Evolutionary conservation across 2,888 invertebrate genomes (phyloP).

Genomic region (Patella depressa): DNA sequence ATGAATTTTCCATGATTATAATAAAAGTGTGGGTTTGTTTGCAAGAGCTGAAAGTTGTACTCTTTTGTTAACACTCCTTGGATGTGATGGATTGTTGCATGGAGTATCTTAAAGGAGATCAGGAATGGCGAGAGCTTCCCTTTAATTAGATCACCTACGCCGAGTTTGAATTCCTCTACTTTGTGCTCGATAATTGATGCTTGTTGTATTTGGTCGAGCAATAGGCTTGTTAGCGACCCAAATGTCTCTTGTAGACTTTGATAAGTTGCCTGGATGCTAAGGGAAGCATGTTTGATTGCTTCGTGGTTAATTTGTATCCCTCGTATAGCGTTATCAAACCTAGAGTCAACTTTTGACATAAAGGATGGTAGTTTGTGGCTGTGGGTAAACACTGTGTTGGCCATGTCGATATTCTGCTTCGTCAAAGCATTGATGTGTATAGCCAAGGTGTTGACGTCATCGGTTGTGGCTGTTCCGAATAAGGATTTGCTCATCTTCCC

Average conservation of each 20-base stretch:
- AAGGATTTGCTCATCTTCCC: background rate
- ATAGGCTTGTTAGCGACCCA: too few relatives aligned
- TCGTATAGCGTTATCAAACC: background rate
- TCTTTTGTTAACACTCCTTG: background rate
- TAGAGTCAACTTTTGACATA: background rate
- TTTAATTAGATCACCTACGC: background rate
- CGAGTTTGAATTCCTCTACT: too few relatives aligned
- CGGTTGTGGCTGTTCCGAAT: slow-evolving; percentile 9
- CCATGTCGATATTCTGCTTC: background rate
- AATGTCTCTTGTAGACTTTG: too few relatives aligned
- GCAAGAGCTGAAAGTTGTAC: background rate
- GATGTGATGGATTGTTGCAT: background rate
- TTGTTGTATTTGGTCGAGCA: too few relatives aligned
- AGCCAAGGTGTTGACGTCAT: slow-evolving; percentile 3
- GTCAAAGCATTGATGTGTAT: slow-evolving; percentile 2
- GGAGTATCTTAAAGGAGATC: background rate
- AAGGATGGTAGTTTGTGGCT: background rate
- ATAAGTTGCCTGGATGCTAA: too few relatives aligned
- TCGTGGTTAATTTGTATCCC: background rate
- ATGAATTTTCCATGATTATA: background rate
- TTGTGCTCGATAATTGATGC: too few relatives aligned
- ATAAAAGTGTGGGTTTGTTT: background rate
- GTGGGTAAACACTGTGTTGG: background rate
- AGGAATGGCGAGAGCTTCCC: background rate
- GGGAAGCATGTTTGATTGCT: too few relatives aligned